Base-by-base conservation (phyloP, 1,140 invertebrate genomes). In the Hyposmocoma kahamanoa region DNA sequence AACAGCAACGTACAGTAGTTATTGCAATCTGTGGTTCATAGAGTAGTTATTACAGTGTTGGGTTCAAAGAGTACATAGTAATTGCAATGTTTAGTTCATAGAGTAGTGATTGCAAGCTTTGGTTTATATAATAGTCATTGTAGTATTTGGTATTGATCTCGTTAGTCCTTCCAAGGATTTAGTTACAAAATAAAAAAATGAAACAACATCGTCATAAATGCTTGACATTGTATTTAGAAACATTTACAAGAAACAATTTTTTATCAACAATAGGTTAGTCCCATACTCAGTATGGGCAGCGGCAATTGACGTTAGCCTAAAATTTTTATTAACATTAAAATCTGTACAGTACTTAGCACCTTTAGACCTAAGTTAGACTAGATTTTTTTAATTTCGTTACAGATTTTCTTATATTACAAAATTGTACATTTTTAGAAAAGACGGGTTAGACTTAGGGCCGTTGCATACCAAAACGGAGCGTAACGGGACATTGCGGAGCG, bases 321-420 rank as follows among this genome's bases (percentile, higher is more conserved):
- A 56, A 24, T 24, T 53, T 20, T 48, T 47, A 50, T 57, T 47
- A 55, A 0, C 44, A 53, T 44, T 51, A 63, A 62, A 60, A 62
- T 68, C n/a, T 69, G 56, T 82, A 84, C 80, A 82, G 54, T 74
- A 64, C 78, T 84, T 82, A 84, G 81, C 81, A 84, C 81, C 81
- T 67, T 79, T 81, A 82, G 67, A 70, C 65, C 81, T 84, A 84
- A 82, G 70, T 82, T 76, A 82, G 81, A 84, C 81, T 84, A 82
- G 78, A 82, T 67, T 67, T 77, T 67, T 68, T 57, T 60, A 69
- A 62, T 69, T 69, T 60, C 55, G 50, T 65, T 53, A 60, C 63
- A 61, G 52, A 59, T 50, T 60, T 54, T 22, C 42, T 62, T 15
- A 45, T 84, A 77, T 84, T 78, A 84, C 78, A 82, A 57, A 59